These are phyloP conservation scores for Pogonus chalceus DNA, from an alignment of 1,140 invertebrate genomes.

Conservation along the genomic window DNA sequence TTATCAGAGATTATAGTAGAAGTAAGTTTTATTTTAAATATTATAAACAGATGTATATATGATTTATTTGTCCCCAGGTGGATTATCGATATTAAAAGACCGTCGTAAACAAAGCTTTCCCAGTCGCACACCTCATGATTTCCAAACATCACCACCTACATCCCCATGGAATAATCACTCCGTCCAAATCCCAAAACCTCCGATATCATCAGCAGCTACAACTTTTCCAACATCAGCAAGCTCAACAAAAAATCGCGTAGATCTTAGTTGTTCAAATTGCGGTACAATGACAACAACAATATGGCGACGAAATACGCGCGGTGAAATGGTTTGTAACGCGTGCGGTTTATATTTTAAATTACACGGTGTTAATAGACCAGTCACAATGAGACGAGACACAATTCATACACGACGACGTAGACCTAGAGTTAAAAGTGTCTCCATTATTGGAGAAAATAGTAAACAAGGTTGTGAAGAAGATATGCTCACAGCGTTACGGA, in stretches of 20 bases:
- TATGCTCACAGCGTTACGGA: constrained; percentile 36
- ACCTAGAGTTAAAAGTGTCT: constrained; percentile 51
- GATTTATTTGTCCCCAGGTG: constrained; percentile 21
- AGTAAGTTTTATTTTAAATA: no score
- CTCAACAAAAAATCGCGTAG: constrained; percentile 48
- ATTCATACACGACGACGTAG: constrained; percentile 92
- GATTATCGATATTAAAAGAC: constrained; percentile 12
- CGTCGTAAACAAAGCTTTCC: constrained; percentile 33
- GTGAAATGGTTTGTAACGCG: constrained; percentile 91
- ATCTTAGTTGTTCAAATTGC: constrained; percentile 71
- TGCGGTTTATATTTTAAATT: constrained; percentile 90
- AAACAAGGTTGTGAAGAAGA: constrained; percentile 27
- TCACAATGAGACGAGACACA: constrained; percentile 92
- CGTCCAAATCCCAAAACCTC: background rate
- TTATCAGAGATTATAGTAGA: no score
- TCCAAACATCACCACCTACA: background rate
- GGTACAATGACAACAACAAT: constrained; percentile 85
- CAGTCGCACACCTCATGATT: constrained; percentile 11
- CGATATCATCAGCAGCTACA: no score
- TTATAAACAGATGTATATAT: no score
- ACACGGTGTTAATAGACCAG: constrained; percentile 80
- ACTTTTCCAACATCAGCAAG: constrained; percentile 14
- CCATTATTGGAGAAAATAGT: constrained; percentile 10
- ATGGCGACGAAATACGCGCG: constrained; percentile 80
- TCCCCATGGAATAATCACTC: background rate